Percentiles rank a stretch among this genome's conserved stretches.
Conservation (phyloP, 2,113 vertebrate species). For the Crotalus horridus region DNA sequence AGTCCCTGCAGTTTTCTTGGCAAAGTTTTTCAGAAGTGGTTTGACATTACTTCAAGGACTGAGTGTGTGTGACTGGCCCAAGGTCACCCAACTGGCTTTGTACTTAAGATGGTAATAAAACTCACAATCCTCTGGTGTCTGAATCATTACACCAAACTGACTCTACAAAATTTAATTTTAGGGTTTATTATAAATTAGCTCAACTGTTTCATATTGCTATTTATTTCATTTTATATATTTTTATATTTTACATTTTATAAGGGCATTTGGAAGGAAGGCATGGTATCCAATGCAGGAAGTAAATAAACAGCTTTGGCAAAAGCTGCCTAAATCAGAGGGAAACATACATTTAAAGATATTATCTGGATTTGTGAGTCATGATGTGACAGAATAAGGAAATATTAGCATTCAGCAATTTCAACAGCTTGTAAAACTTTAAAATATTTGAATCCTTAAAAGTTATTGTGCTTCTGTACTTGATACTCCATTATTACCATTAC, state of each 20-base stretch:
- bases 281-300: not conserved
- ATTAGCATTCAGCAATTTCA: slow-evolving; percentile 4
- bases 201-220: not conserved
- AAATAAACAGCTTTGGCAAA: not conserved
- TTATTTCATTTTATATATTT: not conserved
- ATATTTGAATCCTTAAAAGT: slow-evolving; percentile 6
- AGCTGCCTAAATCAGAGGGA: not conserved
- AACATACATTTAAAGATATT: slow-evolving; percentile 1
- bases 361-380: not conserved
- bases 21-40: not conserved
- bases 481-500: slow-evolving; percentile 47
- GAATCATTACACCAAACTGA: not conserved
- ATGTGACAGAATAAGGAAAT: not conserved
- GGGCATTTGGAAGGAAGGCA: not conserved
- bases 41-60: not conserved
- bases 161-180: not conserved
- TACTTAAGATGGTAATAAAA: not conserved
- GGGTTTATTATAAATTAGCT: not conserved
- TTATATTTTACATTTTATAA: not conserved
- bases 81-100: not conserved
- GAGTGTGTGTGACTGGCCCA: not conserved
- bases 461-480: not conserved
- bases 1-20: not conserved
- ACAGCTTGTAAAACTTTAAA: not conserved
- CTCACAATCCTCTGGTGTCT: not conserved